A percentile compares a stretch with the other conserved stretches of the same genome.
Evolutionary conservation across 2,113 vertebrate species (phyloP).

Genomic region (Felis catus): F.catus_Fca126_mat1.0 CM031414.1:78363001-78363500

Average conservation of each 20-base stretch:
- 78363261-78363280: too few relatives aligned
- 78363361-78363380: too few relatives aligned
- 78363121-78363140: not conserved
- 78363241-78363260: conserved; percentile 14
- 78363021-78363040: conserved; percentile 35
- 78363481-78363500: too few relatives aligned
- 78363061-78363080: not conserved
- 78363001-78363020: conserved; percentile 11
- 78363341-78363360: too few relatives aligned
- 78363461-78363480: too few relatives aligned
- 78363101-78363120: not conserved
- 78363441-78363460: too few relatives aligned
- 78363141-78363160: conserved; percentile 29
- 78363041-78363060: conserved; percentile 16
- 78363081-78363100: conserved; percentile 31
- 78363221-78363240: not conserved
- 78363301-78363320: too few relatives aligned
- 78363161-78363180: conserved; percentile 14
- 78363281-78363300: too few relatives aligned
- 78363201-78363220: not conserved
- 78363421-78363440: too few relatives aligned
- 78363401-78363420: too few relatives aligned
- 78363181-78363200: not conserved
- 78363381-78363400: too few relatives aligned
- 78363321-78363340: too few relatives aligned